Evolutionary conservation across 2,797 vertebrate genomes (phyloP), one percentile per base, ranked within the genome.

Genomic region (Lacerta viridis): DNA sequence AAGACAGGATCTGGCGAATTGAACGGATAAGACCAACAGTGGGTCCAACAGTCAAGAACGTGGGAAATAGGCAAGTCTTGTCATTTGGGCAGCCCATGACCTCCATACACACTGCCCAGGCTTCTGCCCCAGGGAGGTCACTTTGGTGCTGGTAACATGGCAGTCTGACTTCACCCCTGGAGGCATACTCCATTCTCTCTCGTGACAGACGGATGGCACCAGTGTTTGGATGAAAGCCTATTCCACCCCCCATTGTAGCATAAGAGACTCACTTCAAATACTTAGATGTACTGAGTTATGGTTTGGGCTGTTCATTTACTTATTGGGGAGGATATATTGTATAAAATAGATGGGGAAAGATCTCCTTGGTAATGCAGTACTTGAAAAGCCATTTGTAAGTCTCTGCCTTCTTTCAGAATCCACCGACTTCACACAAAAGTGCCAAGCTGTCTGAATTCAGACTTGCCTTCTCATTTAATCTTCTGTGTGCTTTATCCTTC

Each of bases 381-480:
- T 43, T 83, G 90, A 36, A 2, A 78, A 84, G 0, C 76, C 55
- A 55, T 55, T 86, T 72, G 84, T 15, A 90, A 80, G 59, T 83
- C 92, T 87, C 36, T 86, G 20, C 27, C 43, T 83, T 82, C 4
- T 55, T 89, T 92, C 85, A 78, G 43, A 95, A 43, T 80, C 3
- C 79, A 91, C 50, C 13, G 3, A 46, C 0, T 91, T 94, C 29
- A 85, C 13, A 25, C 6, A 85, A 86, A 92, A 92, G 90, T 87
- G 80, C 13, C 3, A 82, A 82, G 80, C 76, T 92, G 89, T 89
- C 86, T 90, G 59, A 84, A 88, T 80, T 95, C 68, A 46, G 50
- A 85, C 92, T 85, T 95, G 84, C 74, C 61, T 94, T 96, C 91
- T 93, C 74, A 87, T 93, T 95, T 96, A 95, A 92, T 94, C 77